These are phyloP conservation scores for Shargacucullia verbasci DNA, from an alignment of 2,888 invertebrate species.

Conservation along the genomic window DNA sequence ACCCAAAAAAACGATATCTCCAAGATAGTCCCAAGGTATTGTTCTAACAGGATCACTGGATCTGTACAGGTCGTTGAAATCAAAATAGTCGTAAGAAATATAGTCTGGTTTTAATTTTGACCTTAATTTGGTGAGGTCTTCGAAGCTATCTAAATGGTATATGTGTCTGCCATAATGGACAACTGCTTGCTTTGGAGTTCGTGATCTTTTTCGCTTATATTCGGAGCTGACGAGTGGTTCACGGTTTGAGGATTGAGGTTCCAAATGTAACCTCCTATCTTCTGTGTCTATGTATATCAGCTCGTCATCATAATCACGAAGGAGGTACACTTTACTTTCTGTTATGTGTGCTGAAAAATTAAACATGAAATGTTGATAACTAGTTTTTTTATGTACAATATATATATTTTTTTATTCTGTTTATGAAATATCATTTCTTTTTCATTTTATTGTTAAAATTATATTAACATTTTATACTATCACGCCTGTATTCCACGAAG, in stretches of 20 bases:
- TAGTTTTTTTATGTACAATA: no score
- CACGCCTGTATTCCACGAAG: no score
- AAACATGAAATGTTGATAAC: not conserved
- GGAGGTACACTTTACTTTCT: conserved; percentile 9
- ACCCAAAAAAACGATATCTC: conserved; percentile 33
- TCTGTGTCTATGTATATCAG: not conserved
- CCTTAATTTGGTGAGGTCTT: not conserved
- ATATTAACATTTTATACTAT: no score
- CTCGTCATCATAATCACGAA: conserved; percentile 1
- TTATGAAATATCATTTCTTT: no score
- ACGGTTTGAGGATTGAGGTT: not conserved
- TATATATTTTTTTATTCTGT: no score
- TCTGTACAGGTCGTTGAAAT: conserved; percentile 40
- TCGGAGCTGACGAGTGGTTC: not conserved
- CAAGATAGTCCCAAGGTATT: conserved; percentile 48
- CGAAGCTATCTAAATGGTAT: conserved; percentile 8
- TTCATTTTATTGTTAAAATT: no score
- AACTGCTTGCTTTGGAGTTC: not conserved
- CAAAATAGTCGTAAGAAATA: conserved; percentile 51
- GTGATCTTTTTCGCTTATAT: not conserved
- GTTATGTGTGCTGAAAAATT: conserved; percentile 22
- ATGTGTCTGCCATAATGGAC: conserved; percentile 18
- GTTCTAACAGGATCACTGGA: not conserved
- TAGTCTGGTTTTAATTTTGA: not conserved
- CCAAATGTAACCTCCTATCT: accelerated